phyloP scores from a whole-genome alignment of 2,113 vertebrate genomes.

The Amphilophus citrinellus region DNA sequence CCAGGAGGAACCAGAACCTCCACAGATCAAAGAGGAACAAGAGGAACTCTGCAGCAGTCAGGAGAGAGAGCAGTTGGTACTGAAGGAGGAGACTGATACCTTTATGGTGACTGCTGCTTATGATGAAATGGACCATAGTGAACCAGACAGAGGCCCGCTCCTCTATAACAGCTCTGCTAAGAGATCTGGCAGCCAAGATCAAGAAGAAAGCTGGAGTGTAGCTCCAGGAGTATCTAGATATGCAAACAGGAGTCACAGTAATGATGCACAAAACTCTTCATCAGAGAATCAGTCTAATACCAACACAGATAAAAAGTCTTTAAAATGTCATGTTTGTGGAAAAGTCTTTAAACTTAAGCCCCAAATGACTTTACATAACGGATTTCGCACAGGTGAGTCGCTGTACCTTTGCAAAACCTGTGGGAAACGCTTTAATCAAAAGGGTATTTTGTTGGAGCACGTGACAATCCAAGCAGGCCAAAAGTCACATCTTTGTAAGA shows the following conservation, averaged over 20 bases:
- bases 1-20: not conserved
- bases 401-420: not conserved
- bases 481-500: not conserved
- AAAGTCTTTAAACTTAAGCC: not conserved
- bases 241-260: too few species aligned
- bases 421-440: not conserved
- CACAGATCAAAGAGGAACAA: not conserved
- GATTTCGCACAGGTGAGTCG: not conserved
- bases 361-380: not conserved
- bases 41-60: not conserved
- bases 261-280: not conserved
- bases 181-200: not conserved
- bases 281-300: not conserved
- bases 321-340: not conserved
- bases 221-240: too few species aligned
- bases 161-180: not conserved
- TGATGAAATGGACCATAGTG: not conserved
- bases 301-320: not conserved
- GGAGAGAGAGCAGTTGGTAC: not conserved
- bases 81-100: not conserved
- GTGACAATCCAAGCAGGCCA: not conserved
- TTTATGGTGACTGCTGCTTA: rapidly evolving
- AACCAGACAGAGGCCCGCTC: rapidly evolving
- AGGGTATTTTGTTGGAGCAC: not conserved
- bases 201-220: not conserved